phyloP scores from a whole-genome alignment of 1,140 invertebrate species.

The Mamestra configurata region DNA sequence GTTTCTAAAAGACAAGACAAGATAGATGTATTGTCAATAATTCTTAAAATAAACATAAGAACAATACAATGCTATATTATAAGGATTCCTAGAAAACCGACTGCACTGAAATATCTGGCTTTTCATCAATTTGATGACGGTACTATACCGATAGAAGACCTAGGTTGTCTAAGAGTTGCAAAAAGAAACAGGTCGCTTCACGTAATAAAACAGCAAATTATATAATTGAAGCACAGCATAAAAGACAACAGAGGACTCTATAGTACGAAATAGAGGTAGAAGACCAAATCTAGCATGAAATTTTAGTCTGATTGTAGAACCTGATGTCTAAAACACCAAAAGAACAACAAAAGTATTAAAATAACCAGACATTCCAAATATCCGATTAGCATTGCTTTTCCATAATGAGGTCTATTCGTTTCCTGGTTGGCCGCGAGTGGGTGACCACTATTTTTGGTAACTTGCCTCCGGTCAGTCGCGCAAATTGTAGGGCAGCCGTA shows the following conservation, averaged over 20 bases:
- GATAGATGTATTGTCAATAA: conserved; percentile 22
- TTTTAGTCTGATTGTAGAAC: neutral
- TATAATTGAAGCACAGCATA: too few species aligned
- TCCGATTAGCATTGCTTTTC: conserved; percentile 56
- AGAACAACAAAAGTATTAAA: neutral
- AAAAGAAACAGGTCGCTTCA: neutral
- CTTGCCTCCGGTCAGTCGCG: conserved; percentile 53
- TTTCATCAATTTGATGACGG: neutral
- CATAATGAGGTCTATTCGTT: conserved; percentile 60
- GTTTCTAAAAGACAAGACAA: conserved; percentile 38
- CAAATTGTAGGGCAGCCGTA: conserved; percentile 53
- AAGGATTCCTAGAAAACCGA: neutral
- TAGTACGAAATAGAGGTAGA: too few species aligned
- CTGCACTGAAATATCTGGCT: neutral
- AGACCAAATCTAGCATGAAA: too few species aligned
- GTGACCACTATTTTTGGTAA: conserved; percentile 63
- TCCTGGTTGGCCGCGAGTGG: conserved; percentile 59
- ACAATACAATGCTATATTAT: neutral
- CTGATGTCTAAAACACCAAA: neutral
- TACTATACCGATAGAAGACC: neutral
- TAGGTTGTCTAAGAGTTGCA: neutral
- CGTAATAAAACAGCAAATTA: neutral
- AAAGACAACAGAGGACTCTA: too few species aligned
- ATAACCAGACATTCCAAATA: conserved; percentile 25
- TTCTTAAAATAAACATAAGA: conserved; percentile 5